These are phyloP conservation scores for Protobothrops flavoviridis DNA, from an alignment of 2,113 vertebrate genomes.

Conservation along the genomic window DNA sequence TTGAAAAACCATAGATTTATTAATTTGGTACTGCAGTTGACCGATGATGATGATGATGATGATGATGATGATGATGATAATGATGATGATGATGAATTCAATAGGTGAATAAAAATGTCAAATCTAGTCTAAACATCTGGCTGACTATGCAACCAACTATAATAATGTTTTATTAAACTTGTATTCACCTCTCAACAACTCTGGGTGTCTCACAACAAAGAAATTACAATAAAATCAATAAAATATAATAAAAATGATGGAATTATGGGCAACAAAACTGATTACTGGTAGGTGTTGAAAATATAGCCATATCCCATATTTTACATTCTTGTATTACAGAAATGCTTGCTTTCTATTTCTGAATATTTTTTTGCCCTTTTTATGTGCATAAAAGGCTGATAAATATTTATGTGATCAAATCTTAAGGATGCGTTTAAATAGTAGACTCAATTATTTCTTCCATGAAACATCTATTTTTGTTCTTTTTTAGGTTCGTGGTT, in stretches of 20 bases:
- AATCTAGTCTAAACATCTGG: too few species aligned
- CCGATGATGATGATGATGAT: background rate
- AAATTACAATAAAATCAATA: too few species aligned
- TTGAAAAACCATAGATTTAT: background rate
- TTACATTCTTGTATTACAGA: background rate
- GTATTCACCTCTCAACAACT: too few species aligned
- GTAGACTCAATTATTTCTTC: background rate
- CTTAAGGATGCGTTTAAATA: background rate
- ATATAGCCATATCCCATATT: background rate
- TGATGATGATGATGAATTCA: too few species aligned
- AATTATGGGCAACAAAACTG: background rate
- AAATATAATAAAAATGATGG: background rate
- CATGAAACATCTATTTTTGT: background rate
- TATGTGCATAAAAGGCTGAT: background rate
- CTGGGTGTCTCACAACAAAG: too few species aligned
- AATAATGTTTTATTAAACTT: background rate
- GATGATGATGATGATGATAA: too few species aligned
- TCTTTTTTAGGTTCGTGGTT: background rate
- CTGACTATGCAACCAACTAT: too few species aligned
- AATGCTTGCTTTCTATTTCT: background rate
- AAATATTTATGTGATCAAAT: background rate
- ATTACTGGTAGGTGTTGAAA: background rate
- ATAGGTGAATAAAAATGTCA: too few species aligned
- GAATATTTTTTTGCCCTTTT: background rate
- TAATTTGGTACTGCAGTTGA: background rate